Evolutionary conservation across 2,113 vertebrate genomes (phyloP).

Genomic region (Condylura cristata): DNA sequence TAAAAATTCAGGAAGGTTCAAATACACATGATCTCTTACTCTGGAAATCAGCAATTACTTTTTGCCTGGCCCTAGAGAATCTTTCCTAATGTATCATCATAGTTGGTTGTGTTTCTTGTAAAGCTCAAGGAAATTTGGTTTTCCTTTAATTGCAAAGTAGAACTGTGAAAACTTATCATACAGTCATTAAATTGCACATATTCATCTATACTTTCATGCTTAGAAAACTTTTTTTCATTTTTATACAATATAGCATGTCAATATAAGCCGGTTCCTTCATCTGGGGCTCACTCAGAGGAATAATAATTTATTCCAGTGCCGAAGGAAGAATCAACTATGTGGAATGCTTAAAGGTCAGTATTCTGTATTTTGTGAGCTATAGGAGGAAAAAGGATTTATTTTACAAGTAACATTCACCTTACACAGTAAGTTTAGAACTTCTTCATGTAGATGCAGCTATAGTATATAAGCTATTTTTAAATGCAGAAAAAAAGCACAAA

Average conservation of each 20-base stretch:
- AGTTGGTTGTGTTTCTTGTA: background rate
- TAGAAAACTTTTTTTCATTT: conserved; percentile 9
- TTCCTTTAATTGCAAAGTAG: background rate
- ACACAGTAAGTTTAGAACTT: conserved; percentile 3
- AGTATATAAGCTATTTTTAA: conserved; percentile 35
- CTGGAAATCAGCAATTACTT: conserved; percentile 3
- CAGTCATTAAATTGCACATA: background rate
- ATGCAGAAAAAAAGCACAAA: conserved; percentile 26
- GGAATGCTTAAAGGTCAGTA: background rate
- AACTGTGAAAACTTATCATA: background rate
- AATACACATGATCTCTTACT: background rate
- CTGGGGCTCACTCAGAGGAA: background rate
- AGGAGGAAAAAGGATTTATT: background rate
- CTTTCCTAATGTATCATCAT: conserved; percentile 7
- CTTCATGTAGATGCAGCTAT: background rate
- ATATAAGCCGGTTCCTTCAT: background rate
- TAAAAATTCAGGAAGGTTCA: conserved; percentile 3
- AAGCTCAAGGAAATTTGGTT: conserved; percentile 13
- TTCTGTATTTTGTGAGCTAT: conserved; percentile 30
- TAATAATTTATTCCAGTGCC: background rate
- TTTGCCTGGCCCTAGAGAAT: background rate
- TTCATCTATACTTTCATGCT: background rate
- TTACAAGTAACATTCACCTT: background rate
- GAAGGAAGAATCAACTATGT: background rate
- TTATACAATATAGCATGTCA: background rate